Conservation (phyloP, 2,113 vertebrate genomes). For the Amia ocellicauda region DNA sequence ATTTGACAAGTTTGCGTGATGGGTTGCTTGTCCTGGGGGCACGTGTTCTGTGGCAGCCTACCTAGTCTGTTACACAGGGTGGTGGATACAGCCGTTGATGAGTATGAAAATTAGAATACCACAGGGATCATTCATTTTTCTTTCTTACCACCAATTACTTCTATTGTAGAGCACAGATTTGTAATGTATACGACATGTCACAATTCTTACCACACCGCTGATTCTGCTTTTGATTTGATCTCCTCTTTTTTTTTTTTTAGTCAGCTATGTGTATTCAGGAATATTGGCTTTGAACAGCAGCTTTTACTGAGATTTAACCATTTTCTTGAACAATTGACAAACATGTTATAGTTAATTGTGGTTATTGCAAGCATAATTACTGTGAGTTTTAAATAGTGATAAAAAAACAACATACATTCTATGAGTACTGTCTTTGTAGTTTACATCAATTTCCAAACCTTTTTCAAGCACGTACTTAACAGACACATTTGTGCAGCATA, state of each 20-base stretch:
- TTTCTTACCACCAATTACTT: constrained; percentile 18
- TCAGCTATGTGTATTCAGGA: not conserved
- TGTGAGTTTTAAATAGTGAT: no score
- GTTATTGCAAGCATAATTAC: no score
- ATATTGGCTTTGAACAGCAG: no score
- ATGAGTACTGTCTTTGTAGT: no score
- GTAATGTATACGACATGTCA: constrained; percentile 14
- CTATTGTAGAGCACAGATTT: not conserved
- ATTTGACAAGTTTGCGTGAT: constrained; percentile 18
- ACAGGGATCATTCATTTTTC: constrained; percentile 4
- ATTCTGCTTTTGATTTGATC: no score
- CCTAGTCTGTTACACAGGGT: constrained; percentile 3
- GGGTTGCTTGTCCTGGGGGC: constrained; percentile 9
- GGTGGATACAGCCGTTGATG: not conserved
- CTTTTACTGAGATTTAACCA: no score
- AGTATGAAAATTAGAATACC: constrained; percentile 16
- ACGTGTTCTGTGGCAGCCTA: constrained; percentile 6
- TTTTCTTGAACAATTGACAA: no score
- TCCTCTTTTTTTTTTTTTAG: not conserved
- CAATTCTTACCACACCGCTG: constrained; percentile 10
- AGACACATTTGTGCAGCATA: no score
- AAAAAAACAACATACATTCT: no score
- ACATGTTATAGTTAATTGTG: no score
- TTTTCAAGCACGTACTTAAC: no score
- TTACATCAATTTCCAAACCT: no score